phyloP scores from a whole-genome alignment of 2,888 invertebrate genomes.

The Thymelicus lineola region DNA sequence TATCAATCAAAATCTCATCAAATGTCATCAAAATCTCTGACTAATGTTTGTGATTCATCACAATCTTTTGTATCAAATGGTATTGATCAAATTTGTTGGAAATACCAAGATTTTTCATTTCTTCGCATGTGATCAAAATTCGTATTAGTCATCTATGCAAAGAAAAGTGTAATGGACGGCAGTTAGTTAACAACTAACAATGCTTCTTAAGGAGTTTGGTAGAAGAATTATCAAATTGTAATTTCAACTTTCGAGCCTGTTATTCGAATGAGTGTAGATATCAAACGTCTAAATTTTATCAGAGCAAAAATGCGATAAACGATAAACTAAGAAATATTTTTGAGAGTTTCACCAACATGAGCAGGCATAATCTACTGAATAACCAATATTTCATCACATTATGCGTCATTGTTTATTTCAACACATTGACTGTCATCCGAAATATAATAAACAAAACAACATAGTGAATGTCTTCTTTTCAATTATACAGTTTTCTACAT shows the following conservation, averaged over 20 bases:
- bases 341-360: not conserved
- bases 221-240: not conserved
- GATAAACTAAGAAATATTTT: not conserved
- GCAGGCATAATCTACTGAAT: not conserved
- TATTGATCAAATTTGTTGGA: not conserved
- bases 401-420: not conserved
- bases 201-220: not conserved
- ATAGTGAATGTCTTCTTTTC: too few species aligned
- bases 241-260: not conserved
- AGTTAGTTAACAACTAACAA: not conserved
- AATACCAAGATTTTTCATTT: not conserved
- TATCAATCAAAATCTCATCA: too few species aligned
- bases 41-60: not conserved
- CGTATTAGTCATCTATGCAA: not conserved
- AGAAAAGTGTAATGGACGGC: not conserved
- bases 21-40: too few species aligned
- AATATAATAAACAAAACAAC: too few species aligned
- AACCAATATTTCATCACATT: not conserved
- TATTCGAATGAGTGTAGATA: not conserved
- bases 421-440: too few species aligned
- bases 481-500: too few species aligned
- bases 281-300: not conserved
- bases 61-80: too few species aligned
- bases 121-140: not conserved
- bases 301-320: not conserved